phyloP scores from a whole-genome alignment of 1,140 invertebrate genomes.

The Drosophila bifasciata region DNA sequence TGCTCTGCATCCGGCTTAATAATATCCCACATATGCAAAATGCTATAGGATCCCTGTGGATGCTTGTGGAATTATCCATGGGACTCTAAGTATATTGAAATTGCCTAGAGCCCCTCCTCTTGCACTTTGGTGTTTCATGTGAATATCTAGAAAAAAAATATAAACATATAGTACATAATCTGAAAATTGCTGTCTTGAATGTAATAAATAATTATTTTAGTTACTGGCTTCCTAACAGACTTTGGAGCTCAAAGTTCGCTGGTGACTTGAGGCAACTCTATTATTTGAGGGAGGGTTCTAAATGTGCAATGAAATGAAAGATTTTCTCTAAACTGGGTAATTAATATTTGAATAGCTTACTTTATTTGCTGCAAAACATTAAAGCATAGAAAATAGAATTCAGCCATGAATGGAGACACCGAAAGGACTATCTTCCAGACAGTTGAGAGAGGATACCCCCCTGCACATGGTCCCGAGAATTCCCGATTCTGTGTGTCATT shows the following conservation, averaged over 20 bases:
- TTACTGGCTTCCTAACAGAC: constrained; percentile 14
- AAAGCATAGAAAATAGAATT: too few relatives aligned
- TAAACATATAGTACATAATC: constrained; percentile 15
- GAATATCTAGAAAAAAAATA: too few relatives aligned
- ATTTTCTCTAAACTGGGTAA: too few relatives aligned
- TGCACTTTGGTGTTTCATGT: constrained; percentile 45
- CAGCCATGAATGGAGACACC: too few relatives aligned
- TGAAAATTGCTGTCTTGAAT: constrained; percentile 20
- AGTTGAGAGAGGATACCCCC: too few relatives aligned
- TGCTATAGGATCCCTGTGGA: neutral
- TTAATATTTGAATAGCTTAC: too few relatives aligned
- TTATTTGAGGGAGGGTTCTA: neutral
- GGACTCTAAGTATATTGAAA: constrained; percentile 37
- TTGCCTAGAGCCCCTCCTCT: constrained; percentile 28
- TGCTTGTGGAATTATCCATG: constrained; percentile 4
- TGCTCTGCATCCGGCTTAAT: neutral
- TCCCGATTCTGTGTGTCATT: too few relatives aligned
- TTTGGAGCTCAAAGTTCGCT: neutral
- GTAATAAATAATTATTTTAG: constrained; percentile 46
- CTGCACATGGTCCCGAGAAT: too few relatives aligned
- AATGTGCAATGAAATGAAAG: too few relatives aligned
- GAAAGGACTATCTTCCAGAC: too few relatives aligned
- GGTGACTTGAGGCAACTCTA: neutral
- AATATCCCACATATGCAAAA: constrained; percentile 11
- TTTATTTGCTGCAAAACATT: too few relatives aligned